Percentiles rank a stretch among this genome's conserved stretches.
Conservation (phyloP, 2,113 vertebrate species). For the Amazona guildingii region DNA sequence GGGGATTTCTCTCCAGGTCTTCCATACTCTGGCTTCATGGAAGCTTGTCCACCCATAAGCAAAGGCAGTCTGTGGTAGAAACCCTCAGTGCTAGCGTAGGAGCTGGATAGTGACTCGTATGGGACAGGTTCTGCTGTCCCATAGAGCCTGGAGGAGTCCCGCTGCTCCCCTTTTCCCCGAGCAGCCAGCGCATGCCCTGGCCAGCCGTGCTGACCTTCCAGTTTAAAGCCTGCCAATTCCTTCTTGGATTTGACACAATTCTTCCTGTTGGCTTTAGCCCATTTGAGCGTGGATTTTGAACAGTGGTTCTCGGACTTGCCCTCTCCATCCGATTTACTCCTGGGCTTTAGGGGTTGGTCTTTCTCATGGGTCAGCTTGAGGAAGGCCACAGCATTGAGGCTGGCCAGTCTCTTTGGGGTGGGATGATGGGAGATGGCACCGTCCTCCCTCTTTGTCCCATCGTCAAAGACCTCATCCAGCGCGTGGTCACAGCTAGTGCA, state of each 20-base stretch:
- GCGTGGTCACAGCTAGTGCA: constrained; percentile 67
- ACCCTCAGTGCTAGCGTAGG: constrained; percentile 82
- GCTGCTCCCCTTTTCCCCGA: constrained; percentile 49
- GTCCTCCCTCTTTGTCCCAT: constrained; percentile 67
- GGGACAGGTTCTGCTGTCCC: constrained; percentile 22
- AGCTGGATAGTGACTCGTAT: constrained; percentile 80
- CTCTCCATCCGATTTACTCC: constrained; percentile 54
- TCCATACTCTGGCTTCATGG: constrained; percentile 82
- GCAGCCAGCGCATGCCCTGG: constrained; percentile 41
- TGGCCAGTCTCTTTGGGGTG: constrained; percentile 92
- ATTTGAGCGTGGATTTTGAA: constrained; percentile 72
- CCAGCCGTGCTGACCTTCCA: constrained; percentile 62
- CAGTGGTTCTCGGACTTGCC: constrained; percentile 64
- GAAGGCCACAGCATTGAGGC: constrained; percentile 91
- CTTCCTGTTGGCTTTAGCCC: constrained; percentile 74
- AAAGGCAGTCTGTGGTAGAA: constrained; percentile 90
- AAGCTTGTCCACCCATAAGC: constrained; percentile 86
- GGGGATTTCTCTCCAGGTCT: constrained; percentile 83
- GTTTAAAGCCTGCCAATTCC: constrained; percentile 75
- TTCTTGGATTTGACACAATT: constrained; percentile 84
- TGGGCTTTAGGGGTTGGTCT: constrained; percentile 74
- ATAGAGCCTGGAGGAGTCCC: constrained; percentile 42
- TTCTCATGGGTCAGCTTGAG: constrained; percentile 89
- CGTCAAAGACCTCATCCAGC: constrained; percentile 71
- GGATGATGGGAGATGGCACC: constrained; percentile 71